phyloP scores from a whole-genome alignment of 2,888 invertebrate genomes.

The Diplolepis rosae region DNA sequence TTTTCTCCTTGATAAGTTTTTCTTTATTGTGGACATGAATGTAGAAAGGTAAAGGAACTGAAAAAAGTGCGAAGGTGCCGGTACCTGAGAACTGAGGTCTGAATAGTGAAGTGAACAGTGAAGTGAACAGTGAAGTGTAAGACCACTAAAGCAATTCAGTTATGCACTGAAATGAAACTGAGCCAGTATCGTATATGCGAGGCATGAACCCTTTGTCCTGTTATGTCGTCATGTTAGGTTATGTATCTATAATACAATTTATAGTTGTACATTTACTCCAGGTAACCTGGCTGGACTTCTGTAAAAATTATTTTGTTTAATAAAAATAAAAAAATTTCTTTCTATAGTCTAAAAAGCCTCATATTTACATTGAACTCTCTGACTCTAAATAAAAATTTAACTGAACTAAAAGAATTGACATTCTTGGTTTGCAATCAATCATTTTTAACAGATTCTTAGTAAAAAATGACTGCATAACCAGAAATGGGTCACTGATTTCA shows the following conservation, averaged over 20 bases:
- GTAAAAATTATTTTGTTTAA: too few relatives aligned
- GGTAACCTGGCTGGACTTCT: neutral
- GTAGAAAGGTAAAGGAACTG: neutral
- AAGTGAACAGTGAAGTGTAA: constrained; percentile 26
- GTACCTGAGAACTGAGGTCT: constrained; percentile 30
- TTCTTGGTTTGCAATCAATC: too few relatives aligned
- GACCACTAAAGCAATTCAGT: constrained; percentile 51
- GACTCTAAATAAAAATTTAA: too few relatives aligned
- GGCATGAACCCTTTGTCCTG: constrained; percentile 70
- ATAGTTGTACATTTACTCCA: neutral
- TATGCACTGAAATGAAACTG: constrained; percentile 56
- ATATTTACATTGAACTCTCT: too few relatives aligned
- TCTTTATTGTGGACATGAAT: too few relatives aligned
- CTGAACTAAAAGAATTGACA: too few relatives aligned
- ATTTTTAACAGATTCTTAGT: too few relatives aligned
- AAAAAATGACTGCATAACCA: too few relatives aligned
- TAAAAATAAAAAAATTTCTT: too few relatives aligned
- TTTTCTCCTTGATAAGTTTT: too few relatives aligned
- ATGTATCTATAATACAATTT: constrained; percentile 46
- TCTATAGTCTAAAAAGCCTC: too few relatives aligned
- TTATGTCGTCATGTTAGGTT: constrained; percentile 65
- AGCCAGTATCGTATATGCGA: constrained; percentile 61
- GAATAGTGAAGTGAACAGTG: neutral
- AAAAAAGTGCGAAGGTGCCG: constrained; percentile 20
- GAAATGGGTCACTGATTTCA: too few relatives aligned